Base-by-base conservation (phyloP, 1,140 invertebrate genomes). In the Brachionus calyciflorus region DNA sequence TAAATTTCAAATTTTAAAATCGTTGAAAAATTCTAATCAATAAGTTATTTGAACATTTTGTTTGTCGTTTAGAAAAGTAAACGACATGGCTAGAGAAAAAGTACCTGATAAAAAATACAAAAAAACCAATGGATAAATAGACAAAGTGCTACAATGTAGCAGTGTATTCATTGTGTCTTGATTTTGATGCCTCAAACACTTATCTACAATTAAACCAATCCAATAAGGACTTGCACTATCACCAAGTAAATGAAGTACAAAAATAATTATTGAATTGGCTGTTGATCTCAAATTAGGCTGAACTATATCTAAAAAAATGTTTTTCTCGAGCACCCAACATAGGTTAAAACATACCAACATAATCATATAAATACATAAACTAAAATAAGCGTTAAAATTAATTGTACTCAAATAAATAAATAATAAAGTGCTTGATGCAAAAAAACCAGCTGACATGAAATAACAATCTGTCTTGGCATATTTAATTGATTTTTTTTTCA, bases 161-260 rank as follows among this genome's bases (percentile, higher is more conserved):
- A 65, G 24, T 24, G 40, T 21, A 37, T 21, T 44, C 33, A 65
- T 65, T 44, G 60, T 65, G 3, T 65, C 30, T 21, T 65, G n/a
- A 65, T 7, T 65, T 65, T 44, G 19, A 19, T 44, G 41, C 10
- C 21, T 17, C 19, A 73, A 40, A 51, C 69, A 73, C 12, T 73
- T 49, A 33, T 73, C 69, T 10, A 51, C 51, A 19, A 73, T 73
- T n/a, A 51, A 28, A 12, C 69, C 69, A 4, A 73, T 19, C 69
- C 69, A 73, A 51, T 73, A 73, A 26, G 69, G 69, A 51, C 46
- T 51, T 26, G 51, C 51, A 55, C 69, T 73, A 46, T 73, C 69
- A n/a, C 69, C 69, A 24, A 73, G 41, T 33, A 73, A 55, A 51
- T 73, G 69, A 19, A 73, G 51, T 26, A 73, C 69, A 55, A 49